These are phyloP conservation scores for Hirtodrosophila trivittata DNA, from an alignment of 2,888 invertebrate species.

Conservation along the genomic window DNA sequence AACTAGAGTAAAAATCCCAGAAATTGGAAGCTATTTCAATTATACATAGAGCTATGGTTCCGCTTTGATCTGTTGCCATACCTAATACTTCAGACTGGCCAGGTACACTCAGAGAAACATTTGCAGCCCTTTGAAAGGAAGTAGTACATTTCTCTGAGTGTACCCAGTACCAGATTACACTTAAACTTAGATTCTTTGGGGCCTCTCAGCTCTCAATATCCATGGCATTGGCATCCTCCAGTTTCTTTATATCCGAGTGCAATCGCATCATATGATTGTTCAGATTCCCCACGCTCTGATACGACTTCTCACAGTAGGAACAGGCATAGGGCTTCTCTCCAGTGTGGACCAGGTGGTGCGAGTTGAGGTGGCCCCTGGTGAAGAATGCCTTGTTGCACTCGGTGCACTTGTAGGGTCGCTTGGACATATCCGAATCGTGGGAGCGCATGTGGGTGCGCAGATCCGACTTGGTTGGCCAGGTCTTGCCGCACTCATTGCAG, in stretches of 20 bases:
- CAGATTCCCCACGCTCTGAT: constrained; percentile 79
- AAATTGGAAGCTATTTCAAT: neutral
- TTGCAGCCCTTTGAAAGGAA: too few species aligned
- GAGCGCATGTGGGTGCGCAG: constrained; percentile 79
- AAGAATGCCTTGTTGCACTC: constrained; percentile 76
- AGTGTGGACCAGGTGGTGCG: constrained; percentile 79
- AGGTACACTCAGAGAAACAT: neutral
- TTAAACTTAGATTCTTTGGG: neutral
- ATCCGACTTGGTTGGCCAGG: constrained; percentile 79
- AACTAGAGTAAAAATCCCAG: too few species aligned
- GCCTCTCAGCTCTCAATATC: constrained; percentile 45
- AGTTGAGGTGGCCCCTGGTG: constrained; percentile 75
- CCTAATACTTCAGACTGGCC: constrained; percentile 30
- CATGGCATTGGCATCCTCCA: constrained; percentile 8
- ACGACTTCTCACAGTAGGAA: constrained; percentile 68
- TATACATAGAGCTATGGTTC: constrained; percentile 1
- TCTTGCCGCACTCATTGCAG: constrained; percentile 75
- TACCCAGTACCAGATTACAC: constrained; percentile 2
- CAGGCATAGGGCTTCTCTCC: constrained; percentile 81
- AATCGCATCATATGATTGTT: constrained; percentile 73
- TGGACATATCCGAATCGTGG: constrained; percentile 69
- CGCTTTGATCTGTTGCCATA: constrained; percentile 19
- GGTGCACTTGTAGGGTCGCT: constrained; percentile 75
- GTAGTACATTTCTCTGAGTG: neutral
- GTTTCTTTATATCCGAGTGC: constrained; percentile 55